Evolutionary conservation across 92 coral and sea anemone species (phyloP).

Genomic region (Paramuricea clavata): DNA sequence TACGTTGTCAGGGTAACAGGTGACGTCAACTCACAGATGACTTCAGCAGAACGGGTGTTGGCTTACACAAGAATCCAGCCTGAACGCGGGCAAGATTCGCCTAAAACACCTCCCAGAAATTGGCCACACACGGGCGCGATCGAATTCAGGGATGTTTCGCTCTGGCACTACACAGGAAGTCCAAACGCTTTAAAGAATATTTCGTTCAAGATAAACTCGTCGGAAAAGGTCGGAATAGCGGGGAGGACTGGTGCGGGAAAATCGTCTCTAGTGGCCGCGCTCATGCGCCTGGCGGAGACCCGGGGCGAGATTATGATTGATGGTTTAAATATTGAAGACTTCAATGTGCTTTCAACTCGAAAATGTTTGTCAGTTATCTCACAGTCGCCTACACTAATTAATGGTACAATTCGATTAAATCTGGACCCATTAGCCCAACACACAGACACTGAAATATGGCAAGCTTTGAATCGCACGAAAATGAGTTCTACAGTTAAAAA

Average conservation of each 20-base stretch:
- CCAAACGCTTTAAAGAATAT: neutral
- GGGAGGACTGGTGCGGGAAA: neutral
- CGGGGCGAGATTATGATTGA: too few species aligned
- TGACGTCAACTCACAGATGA: neutral
- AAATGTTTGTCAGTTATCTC: too few species aligned
- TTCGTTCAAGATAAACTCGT: neutral
- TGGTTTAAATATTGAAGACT: too few species aligned
- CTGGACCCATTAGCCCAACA: neutral
- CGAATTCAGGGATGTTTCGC: neutral
- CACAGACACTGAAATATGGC: conserved; percentile 21
- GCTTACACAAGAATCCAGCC: neutral
- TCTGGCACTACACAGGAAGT: neutral
- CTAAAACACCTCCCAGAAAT: neutral
- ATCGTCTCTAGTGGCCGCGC: neutral
- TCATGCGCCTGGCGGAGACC: too few species aligned
- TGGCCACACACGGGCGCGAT: neutral
- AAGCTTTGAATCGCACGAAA: conserved; percentile 5
- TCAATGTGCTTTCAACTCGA: too few species aligned
- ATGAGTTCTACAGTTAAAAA: too few species aligned
- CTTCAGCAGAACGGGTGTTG: neutral
- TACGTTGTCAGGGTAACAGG: neutral
- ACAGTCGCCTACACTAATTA: too few species aligned
- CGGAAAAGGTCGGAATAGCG: neutral
- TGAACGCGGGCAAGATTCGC: neutral
- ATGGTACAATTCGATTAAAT: neutral